These are phyloP conservation scores for Clupea harengus DNA, from an alignment of 2,113 vertebrate species.

Conservation along the genomic window DNA sequence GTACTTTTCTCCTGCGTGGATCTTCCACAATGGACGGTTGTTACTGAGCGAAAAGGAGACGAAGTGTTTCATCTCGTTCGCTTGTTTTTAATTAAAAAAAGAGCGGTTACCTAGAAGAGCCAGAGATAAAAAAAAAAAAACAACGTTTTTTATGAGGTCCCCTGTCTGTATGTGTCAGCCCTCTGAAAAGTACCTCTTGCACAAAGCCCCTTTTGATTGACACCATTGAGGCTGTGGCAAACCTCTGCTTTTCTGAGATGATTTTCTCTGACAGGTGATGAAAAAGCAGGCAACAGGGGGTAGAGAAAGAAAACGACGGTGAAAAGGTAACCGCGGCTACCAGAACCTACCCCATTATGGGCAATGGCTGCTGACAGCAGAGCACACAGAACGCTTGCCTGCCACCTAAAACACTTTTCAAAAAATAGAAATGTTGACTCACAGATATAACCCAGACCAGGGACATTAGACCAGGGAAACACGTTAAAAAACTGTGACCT, in stretches of 20 bases:
- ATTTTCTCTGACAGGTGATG: slow-evolving; percentile 1
- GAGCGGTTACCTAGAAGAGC: not conserved
- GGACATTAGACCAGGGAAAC: not conserved
- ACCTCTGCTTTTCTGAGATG: not conserved
- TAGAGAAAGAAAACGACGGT: not conserved
- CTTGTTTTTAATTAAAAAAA: not conserved
- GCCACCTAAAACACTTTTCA: not conserved
- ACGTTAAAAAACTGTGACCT: not conserved
- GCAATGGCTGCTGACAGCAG: not conserved
- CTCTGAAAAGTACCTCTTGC: not conserved
- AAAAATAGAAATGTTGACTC: not conserved
- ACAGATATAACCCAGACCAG: not conserved
- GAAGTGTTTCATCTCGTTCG: not conserved
- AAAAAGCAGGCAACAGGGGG: not conserved
- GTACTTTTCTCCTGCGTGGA: not conserved
- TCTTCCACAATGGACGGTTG: not conserved
- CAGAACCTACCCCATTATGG: not conserved
- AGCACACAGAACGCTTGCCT: not conserved
- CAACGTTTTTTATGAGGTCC: not conserved
- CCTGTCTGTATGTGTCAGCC: not conserved
- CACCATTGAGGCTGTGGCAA: not conserved
- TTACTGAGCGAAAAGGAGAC: no score
- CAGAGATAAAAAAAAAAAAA: not conserved
- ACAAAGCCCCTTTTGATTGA: slow-evolving; percentile 1
- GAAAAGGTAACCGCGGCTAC: not conserved